Base-by-base conservation (phyloP, 2,797 vertebrate species). In the Muscicapa striata region DNA sequence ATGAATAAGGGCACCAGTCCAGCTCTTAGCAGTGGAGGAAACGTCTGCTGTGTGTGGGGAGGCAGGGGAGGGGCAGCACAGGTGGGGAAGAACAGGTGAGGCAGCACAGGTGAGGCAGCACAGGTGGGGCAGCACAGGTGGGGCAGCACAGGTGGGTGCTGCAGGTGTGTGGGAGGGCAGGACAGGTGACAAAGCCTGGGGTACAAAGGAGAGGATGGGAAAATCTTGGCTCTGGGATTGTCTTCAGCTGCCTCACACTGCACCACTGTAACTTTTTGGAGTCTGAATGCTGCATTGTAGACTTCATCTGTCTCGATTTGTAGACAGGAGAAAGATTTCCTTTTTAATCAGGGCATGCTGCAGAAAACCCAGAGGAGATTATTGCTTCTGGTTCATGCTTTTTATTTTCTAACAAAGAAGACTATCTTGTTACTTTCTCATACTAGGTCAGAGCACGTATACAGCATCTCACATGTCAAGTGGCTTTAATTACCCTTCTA, bases 321-420 rank as follows among this genome's bases (percentile, higher is more conserved):
- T 73, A 80, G 89, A 75, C 7, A 18, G 58, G 81, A 93, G 77
- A 82, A 90, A 64, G 81, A 70, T 76, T 85, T 93, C 43, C 68
- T 76, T 92, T 94, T 90, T 83, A 93, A 93, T 90, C 48, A 86
- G 80, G 36, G 24, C 45, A 67, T 4, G 27, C 62, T 70, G 61
- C 40, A 69, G 77, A 93, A 85, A 85, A 55, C 80, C 68, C 79
- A 92, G 86, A 91, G 72, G 90, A 94, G 62, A 86, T 93, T 63
- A 54, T 36, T 62, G 70, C n/a, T 87, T 94, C 81, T 66, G 54
- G 83, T 74, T 93, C 38, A 36, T 1, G 5, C 46, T 80, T 92
- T 87, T 70, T 92, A 46, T 91, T 89, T 95, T 70, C 78, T 75
- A 82, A 48, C 51, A 67, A 52, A 80, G 40, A 52, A 83, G n/a